Base-by-base conservation (phyloP, 1,140 invertebrate species). In the Meteorus sp. region DNA sequence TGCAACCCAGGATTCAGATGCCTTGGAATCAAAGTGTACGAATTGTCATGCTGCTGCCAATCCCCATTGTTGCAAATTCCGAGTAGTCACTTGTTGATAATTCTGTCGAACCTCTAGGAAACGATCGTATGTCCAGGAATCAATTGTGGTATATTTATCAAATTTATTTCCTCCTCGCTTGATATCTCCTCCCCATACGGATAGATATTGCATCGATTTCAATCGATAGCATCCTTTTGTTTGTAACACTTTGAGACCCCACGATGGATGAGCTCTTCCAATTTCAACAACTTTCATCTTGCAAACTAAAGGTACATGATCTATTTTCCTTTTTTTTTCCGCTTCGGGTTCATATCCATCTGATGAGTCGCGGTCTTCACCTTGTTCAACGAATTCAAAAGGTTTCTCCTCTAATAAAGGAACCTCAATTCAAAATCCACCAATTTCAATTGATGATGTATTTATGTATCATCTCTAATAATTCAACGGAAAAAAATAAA, bases 51-150 rank as follows among this genome's bases (percentile, higher is more conserved):
- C 60, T 48, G 65, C 53, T 57, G 65, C 31, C 19, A 65, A 50
- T 20, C 54, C 63, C 63, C 61, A 65, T 44, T 63, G 51, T 51
- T 65, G 52, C 7, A 67, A 35, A 60, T 63, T 59, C 27, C 56
- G 44, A 17, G 59, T 67, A 15, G 63, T 65, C 3, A 67, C 59
- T 58, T 66, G 61, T 11, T 48, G 29, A 23, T 61, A 45, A 37
- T 51, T 27, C 27, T 50, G 20, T 48, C 65, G 25, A 17, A 44
- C 48, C 60, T 69, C 55, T 3, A 31, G 9, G 59, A 68, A 66
- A 11, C 52, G 54, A 29, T 67, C 54, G 45, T 60, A 64, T 1
- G 53, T 63, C 50, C 54, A 62, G 13, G 53, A 60, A 53, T 67
- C 60, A 15, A 65, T 60, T 8, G 29, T 11, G 9, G 9, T n/a